Base-by-base conservation (phyloP, 2,113 vertebrate species). In the Phylloscopus trochiloides region DNA sequence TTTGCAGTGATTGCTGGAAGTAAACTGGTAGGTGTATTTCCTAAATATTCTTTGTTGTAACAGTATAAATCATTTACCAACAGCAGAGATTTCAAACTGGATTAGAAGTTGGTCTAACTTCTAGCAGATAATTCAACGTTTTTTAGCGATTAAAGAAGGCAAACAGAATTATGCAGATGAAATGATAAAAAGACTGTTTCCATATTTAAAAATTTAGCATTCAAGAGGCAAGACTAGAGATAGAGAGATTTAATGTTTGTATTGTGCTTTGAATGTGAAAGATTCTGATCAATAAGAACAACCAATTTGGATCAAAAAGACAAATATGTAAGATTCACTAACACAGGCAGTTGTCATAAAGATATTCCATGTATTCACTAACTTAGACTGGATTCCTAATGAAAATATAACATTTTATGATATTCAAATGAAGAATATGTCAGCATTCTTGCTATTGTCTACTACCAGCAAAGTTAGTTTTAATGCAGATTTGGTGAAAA, bases 1-100 rank as follows among this genome's bases (percentile, higher is more conserved):
- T 97, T 99, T 57, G 80, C 98, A 12, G 98, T 98, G 18, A 98
- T 98, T 59, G 98, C 98, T 76, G 97, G 95, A 79, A 98, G 98
- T 38, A 98, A 85, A 92, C 93, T 99, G 98, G 99, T 99, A 95
- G 97, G 99, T 98, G n/a, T 7, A 52, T 29, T 62, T 77, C 82
- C 47, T 65, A 43, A 62, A 12, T 21, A 71, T 38, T 80, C 52
- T 50, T 80, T 81, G 5, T 57, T 48, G 24, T 24, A 78, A 32
- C 20, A 24, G 4, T 11, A 81, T 17, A 13, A 58, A 13, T 52
- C 26, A 14, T 40, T 57, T 59, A 47, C 17, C 50, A 51, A 63
- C 7, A 68, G 28, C 32, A 79, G 61, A 45, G 14, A 57, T 59
- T 76, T 32, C 11, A 66, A 86, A 61, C 26, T 34, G 6, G 17